Percentiles rank a stretch among this genome's conserved stretches.
These are phyloP conservation scores for Fistularia tabacaria DNA, from an alignment of 2,797 vertebrate genomes.

Conservation along the genomic window DNA sequence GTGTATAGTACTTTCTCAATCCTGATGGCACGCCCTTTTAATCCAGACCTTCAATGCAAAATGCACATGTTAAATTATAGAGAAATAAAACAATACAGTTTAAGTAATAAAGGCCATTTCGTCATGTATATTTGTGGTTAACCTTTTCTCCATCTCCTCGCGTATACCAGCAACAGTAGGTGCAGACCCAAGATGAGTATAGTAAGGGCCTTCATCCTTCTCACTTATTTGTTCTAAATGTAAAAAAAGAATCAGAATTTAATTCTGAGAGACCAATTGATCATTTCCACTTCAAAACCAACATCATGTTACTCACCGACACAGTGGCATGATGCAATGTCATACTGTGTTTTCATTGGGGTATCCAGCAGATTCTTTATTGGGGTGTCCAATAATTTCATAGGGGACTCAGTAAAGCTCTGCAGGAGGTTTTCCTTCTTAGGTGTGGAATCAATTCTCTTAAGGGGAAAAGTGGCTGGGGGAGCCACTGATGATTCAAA, in stretches of 20 bases:
- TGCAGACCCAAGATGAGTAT: constrained; percentile 97
- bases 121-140: constrained; percentile 31
- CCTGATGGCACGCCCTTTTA: constrained; percentile 89
- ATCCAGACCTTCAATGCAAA: constrained; percentile 80
- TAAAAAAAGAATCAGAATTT: constrained; percentile 7
- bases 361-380: constrained; percentile 94
- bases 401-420: constrained; percentile 90
- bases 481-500: constrained; percentile 63
- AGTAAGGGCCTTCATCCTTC: constrained; percentile 99
- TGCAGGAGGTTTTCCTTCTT: constrained; percentile 88
- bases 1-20: constrained; percentile 97
- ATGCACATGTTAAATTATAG: constrained; percentile 8
- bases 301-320: constrained; percentile 83
- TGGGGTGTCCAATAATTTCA: constrained; percentile 89
- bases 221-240: constrained; percentile 95
- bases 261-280: background rate
- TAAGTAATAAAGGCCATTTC: background rate
- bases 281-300: constrained; percentile 7
- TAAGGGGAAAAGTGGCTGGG: constrained; percentile 45
- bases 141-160: constrained; percentile 95
- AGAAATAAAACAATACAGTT: constrained; percentile 8
- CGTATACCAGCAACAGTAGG: constrained; percentile 91
- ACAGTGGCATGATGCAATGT: constrained; percentile 95
- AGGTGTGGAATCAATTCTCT: constrained; percentile 81
- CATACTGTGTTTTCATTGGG: constrained; percentile 95